Percentiles rank a stretch among this genome's conserved stretches.
These are phyloP conservation scores for Petrocephalus microphthalmus DNA, from an alignment of 2,113 vertebrate genomes.

Conservation along the genomic window DNA sequence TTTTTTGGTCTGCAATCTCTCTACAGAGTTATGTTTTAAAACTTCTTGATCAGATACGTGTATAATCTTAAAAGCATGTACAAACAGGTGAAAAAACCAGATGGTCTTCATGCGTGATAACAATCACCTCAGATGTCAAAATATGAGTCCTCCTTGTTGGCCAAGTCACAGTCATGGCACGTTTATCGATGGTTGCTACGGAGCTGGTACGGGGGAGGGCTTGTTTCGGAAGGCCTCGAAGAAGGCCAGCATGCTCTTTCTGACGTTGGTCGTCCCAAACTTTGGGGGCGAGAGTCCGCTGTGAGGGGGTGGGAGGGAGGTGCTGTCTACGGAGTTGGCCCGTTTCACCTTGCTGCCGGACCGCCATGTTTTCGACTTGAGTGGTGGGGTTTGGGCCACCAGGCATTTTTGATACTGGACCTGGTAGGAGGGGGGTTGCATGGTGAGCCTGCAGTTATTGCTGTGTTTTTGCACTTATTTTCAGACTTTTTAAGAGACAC, in stretches of 20 bases:
- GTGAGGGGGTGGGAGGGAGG: slow-evolving; percentile 46
- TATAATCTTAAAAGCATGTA: neutral
- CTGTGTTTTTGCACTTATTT: neutral
- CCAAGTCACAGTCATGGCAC: neutral
- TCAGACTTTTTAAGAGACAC: neutral
- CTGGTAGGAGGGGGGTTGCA: slow-evolving; percentile 48
- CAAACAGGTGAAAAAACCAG: neutral
- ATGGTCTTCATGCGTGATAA: neutral
- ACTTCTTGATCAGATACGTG: neutral
- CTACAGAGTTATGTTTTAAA: neutral
- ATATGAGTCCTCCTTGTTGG: neutral
- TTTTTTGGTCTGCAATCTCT: neutral
- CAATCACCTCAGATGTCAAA: neutral
- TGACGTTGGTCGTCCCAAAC: slow-evolving; percentile 51
- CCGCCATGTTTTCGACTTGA: slow-evolving; percentile 63
- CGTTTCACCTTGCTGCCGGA: slow-evolving; percentile 64
- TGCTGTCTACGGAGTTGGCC: slow-evolving; percentile 67
- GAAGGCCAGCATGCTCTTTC: slow-evolving; percentile 77
- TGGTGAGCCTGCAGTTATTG: neutral
- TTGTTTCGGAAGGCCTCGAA: slow-evolving; percentile 79
- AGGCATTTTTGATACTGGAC: slow-evolving; percentile 92
- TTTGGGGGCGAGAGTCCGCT: slow-evolving; percentile 51
- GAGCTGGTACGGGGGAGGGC: slow-evolving; percentile 65
- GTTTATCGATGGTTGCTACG: slow-evolving; percentile 40
- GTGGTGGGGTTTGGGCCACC: slow-evolving; percentile 75